A percentile compares a stretch with the other conserved stretches of the same genome.
Evolutionary conservation across 2,888 invertebrate species (phyloP).

Genomic region (Cantharis rufa): DNA sequence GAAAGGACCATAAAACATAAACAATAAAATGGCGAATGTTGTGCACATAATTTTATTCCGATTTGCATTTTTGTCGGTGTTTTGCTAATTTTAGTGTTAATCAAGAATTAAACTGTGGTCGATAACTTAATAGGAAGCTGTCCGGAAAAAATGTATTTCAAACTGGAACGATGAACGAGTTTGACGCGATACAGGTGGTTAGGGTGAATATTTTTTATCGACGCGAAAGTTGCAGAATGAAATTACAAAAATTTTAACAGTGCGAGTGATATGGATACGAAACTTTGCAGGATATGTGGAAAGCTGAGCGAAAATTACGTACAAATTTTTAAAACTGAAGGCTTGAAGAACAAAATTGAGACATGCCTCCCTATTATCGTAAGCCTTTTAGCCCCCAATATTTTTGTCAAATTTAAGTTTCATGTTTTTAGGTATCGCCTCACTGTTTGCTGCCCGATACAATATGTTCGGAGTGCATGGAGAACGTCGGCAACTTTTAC

Average conservation of each 20-base stretch:
- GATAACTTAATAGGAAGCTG: background rate
- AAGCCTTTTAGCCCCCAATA: slow-evolving; percentile 36
- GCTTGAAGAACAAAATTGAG: slow-evolving; percentile 53
- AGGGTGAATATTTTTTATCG: background rate
- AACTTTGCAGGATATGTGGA: slow-evolving; percentile 53
- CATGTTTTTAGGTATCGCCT: slow-evolving; percentile 44
- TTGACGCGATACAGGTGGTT: background rate
- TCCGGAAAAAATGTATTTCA: background rate
- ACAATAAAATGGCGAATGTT: background rate
- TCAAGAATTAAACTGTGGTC: background rate
- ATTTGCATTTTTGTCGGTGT: background rate
- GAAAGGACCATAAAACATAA: background rate
- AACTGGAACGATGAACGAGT: background rate
- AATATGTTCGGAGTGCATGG: slow-evolving; percentile 50
- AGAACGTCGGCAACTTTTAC: slow-evolving; percentile 50
- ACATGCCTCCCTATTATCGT: slow-evolving; percentile 55
- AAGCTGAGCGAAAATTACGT: slow-evolving; percentile 48
- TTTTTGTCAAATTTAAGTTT: background rate
- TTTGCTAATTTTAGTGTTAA: background rate
- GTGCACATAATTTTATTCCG: background rate
- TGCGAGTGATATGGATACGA: slow-evolving; percentile 48
- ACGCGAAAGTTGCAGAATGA: background rate
- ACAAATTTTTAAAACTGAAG: slow-evolving; percentile 53
- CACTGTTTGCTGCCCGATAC: slow-evolving; percentile 52
- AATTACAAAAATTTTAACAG: background rate